Base-by-base conservation (phyloP, 2,888 invertebrate genomes). In the Polietes domitor region DNA sequence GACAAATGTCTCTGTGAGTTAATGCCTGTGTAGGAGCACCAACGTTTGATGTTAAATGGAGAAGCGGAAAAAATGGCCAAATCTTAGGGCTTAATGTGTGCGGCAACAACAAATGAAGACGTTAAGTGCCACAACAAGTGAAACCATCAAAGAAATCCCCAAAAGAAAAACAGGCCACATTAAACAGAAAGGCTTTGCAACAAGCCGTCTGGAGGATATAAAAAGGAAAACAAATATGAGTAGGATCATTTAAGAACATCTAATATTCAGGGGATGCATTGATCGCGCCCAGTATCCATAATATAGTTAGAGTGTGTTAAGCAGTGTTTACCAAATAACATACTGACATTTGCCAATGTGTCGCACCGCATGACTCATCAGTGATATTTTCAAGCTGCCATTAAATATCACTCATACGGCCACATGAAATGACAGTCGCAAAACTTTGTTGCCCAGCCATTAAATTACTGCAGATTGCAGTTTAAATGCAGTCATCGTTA, bases 391-490 rank as follows among this genome's bases (percentile, higher is more conserved):
- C 17, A n/a, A 21, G 53, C 21, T 5, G 19, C 53, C 9, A 53
- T 53, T 53, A 53, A 53, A 53, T 53, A 19, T 53, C 53, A 9
- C 19, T 53, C 21, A 21, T 24, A 5, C 9, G 24, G 6, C 19
- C 53, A 19, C 26, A 61, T 65, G 41, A 65, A 65, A 19, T 19
- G 15, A 19, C 65, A 65, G 15, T 43, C 10, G 24, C 6, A 21
- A 24, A 41, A 68, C 68, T 68, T 68, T 41, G 43, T 24, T 68
- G 68, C 21, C 24, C 24, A 12, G 43, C 68, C 68, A 68, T 68
- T 21, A 68, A 68, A 68, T 68, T 43, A 68, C 68, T 68, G 68
- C 68, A 68, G 41, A 43, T 68, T 68, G 68, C 24, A 41, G 43
- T 68, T 68, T 43, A 68, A 68, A 68, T 68, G 24, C 24, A 19